Conservation (phyloP, 2,113 vertebrate species). For the Salminus brasiliensis region DNA sequence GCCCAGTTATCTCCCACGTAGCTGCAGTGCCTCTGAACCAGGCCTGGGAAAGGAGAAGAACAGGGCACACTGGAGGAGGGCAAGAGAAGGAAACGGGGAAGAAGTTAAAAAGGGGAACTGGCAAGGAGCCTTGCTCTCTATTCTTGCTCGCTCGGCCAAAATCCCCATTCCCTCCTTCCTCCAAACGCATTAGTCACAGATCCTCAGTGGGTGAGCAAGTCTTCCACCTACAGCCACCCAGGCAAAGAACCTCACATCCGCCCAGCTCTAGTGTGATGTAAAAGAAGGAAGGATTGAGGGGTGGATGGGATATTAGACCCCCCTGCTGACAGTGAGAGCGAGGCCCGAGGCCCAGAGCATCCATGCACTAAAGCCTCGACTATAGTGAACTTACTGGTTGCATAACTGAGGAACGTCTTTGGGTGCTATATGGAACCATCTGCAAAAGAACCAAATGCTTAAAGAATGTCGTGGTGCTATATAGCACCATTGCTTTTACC, state of each 20-base stretch:
- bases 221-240: slow-evolving; percentile 28
- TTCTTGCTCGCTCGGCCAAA: slow-evolving; percentile 50
- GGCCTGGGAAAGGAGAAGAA: slow-evolving; percentile 66
- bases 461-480: no score
- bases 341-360: no score
- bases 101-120: slow-evolving; percentile 73
- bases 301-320: background rate
- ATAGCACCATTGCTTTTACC: no score
- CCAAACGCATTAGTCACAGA: slow-evolving; percentile 65
- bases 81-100: slow-evolving; percentile 69
- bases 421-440: no score
- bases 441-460: no score
- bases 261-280: slow-evolving; percentile 53
- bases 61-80: slow-evolving; percentile 72
- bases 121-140: slow-evolving; percentile 43
- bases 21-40: background rate
- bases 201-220: slow-evolving; percentile 53
- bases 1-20: no score
- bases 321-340: background rate
- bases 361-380: no score
- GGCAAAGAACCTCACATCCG: slow-evolving; percentile 51
- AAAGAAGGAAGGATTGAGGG: background rate
- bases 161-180: slow-evolving; percentile 56
- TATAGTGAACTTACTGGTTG: background rate
- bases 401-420: no score